Conservation (phyloP, 2,797 vertebrate genomes). For the Anolis apletophallus region DNA sequence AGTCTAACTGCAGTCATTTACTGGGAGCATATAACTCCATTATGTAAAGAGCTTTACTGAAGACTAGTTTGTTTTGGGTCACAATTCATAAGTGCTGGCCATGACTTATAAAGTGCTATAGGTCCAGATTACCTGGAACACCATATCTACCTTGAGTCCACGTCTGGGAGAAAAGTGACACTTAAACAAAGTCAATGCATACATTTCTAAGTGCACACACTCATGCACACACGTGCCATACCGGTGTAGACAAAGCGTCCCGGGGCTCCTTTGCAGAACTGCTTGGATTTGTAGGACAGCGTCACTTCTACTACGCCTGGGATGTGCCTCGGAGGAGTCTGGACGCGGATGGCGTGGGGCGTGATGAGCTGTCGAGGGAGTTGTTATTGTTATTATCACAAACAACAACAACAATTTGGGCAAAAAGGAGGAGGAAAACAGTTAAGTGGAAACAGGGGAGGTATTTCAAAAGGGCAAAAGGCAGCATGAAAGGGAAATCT, state of each 20-base stretch:
- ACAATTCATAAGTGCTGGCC: too few species aligned
- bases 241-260: slow-evolving; percentile 95
- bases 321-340: slow-evolving; percentile 95
- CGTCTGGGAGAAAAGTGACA: too few species aligned
- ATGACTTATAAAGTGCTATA: too few species aligned
- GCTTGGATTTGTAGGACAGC: slow-evolving; percentile 95
- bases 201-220: neutral
- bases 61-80: too few species aligned
- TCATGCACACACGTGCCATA: slow-evolving; percentile 59
- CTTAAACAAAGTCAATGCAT: too few species aligned
- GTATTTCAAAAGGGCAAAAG: neutral
- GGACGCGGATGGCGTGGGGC: slow-evolving; percentile 93
- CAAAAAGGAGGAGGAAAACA: neutral
- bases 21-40: too few species aligned
- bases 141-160: too few species aligned
- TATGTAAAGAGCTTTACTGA: too few species aligned
- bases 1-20: too few species aligned
- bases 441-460: neutral
- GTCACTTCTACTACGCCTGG: slow-evolving; percentile 96
- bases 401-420: too few species aligned
- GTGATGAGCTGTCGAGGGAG: slow-evolving; percentile 87
- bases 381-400: too few species aligned
- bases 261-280: slow-evolving; percentile 95
- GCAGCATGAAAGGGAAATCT: neutral
- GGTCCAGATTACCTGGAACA: too few species aligned